Evolutionary conservation across 2,797 vertebrate species (phyloP).

Genomic region (Enteromius unitaeniatus): DNA sequence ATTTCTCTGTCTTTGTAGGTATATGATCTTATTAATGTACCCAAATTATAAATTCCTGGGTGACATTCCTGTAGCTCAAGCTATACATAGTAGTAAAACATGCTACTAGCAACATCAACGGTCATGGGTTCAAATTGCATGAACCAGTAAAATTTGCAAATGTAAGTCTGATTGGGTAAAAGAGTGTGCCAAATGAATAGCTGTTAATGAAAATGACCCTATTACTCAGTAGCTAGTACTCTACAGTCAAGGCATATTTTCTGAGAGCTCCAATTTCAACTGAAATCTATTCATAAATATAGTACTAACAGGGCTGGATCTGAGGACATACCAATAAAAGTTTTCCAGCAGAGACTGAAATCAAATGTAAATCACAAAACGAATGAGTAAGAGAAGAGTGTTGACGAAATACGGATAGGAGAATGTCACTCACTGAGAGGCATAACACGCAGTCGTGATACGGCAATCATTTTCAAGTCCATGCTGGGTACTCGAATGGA

Average conservation of each 20-base stretch:
- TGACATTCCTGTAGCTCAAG: constrained; percentile 6
- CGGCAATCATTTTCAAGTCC: constrained; percentile 79
- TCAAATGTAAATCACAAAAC: constrained; percentile 75
- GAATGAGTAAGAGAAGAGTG: constrained; percentile 66
- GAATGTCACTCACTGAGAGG: constrained; percentile 68
- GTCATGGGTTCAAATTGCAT: not conserved
- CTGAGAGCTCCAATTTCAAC: not conserved
- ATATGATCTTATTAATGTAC: not conserved
- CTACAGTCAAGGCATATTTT: not conserved
- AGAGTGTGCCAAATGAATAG: not conserved
- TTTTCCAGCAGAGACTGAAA: constrained; percentile 69
- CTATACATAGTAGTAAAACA: not conserved
- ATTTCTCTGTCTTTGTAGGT: not conserved
- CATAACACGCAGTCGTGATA: constrained; percentile 65
- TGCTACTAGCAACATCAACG: not conserved
- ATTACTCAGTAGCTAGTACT: not conserved
- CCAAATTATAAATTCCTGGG: not conserved
- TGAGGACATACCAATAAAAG: constrained; percentile 44
- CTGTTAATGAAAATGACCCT: constrained; percentile 1
- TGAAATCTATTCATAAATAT: constrained; percentile 21
- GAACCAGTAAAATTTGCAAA: not conserved
- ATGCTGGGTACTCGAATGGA: constrained; percentile 75
- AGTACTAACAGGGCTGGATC: not conserved
- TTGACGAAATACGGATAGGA: constrained; percentile 62
- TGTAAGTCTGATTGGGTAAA: not conserved